These are phyloP conservation scores for Cantharis lateralis DNA, from an alignment of 2,888 invertebrate species.

Conservation along the genomic window DNA sequence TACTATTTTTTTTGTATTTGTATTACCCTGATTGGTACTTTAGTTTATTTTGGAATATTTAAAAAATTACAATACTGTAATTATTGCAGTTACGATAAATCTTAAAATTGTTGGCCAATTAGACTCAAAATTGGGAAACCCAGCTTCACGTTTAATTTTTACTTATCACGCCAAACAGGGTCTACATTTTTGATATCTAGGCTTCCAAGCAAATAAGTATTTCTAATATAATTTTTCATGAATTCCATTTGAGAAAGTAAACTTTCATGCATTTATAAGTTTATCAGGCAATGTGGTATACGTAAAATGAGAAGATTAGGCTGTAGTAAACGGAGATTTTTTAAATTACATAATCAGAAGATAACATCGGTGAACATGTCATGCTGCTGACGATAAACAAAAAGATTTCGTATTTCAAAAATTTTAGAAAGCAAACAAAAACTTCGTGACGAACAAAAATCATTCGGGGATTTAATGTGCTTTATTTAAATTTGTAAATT, in stretches of 20 bases:
- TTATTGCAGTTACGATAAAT: too few species aligned
- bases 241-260: not conserved
- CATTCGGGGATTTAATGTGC: not conserved
- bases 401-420: not conserved
- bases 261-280: not conserved
- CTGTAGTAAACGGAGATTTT: not conserved
- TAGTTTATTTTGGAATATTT: too few species aligned
- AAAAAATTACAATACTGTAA: too few species aligned
- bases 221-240: not conserved
- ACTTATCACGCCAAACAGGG: too few species aligned
- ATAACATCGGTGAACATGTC: not conserved
- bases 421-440: not conserved
- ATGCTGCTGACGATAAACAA: not conserved
- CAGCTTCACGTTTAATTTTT: too few species aligned
- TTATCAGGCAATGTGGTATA: not conserved
- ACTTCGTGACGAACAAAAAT: not conserved
- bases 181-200: too few species aligned
- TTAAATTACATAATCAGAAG: not conserved
- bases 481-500: not conserved
- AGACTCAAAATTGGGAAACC: too few species aligned
- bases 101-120: too few species aligned
- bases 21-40: too few species aligned
- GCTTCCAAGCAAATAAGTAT: not conserved
- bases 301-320: not conserved
- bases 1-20: too few species aligned